Conservation (phyloP, 2,113 vertebrate species). For the Chamaea fasciata region DNA sequence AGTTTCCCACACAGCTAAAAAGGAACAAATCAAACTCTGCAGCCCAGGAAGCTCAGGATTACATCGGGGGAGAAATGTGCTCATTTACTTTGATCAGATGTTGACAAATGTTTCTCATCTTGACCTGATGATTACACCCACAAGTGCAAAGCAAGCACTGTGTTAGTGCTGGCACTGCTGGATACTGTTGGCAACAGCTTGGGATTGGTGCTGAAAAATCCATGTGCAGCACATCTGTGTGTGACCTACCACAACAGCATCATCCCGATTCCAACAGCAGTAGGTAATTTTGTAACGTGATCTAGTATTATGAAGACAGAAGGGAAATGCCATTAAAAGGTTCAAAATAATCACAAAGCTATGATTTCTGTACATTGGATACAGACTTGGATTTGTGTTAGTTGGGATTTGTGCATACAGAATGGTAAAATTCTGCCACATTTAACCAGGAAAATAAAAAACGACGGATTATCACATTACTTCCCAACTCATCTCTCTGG, state of each 20-base stretch:
- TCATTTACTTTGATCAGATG: neutral
- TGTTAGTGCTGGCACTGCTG: neutral
- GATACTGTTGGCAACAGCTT: neutral
- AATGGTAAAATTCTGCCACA: neutral
- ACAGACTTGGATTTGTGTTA: neutral
- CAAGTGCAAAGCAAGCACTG: neutral
- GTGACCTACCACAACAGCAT: neutral
- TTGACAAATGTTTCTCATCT: neutral
- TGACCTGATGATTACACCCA: neutral
- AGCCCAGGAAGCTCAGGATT: neutral
- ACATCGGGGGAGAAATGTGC: neutral
- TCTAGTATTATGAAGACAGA: neutral
- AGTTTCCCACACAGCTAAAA: neutral
- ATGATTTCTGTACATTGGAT: neutral
- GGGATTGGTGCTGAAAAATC: neutral
- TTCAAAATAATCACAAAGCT: neutral
- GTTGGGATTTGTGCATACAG: neutral
- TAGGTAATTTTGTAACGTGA: neutral
- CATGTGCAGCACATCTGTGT: neutral
- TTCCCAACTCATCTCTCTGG: neutral
- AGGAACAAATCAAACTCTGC: neutral
- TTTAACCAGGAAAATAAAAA: neutral
- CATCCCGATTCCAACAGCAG: neutral
- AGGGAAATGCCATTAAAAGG: neutral
- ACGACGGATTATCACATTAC: neutral